Percentiles rank a stretch among this genome's conserved stretches.
Conservation (phyloP, 2,888 invertebrate genomes). For the Amiota communis region DNA sequence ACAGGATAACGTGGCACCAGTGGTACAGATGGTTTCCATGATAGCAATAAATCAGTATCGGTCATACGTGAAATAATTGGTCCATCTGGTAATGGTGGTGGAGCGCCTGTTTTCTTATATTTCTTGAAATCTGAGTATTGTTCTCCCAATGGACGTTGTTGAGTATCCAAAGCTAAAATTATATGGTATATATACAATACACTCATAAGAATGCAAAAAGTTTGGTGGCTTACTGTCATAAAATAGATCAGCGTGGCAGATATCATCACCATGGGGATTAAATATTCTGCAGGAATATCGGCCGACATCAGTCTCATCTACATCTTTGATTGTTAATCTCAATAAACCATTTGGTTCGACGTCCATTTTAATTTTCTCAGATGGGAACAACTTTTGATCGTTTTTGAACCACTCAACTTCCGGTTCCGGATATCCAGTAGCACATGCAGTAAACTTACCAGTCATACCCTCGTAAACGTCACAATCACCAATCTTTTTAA, state of each 20-base stretch:
- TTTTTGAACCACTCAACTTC: slow-evolving; percentile 91
- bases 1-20: slow-evolving; percentile 90
- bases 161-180: slow-evolving; percentile 77
- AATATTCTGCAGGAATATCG: slow-evolving; percentile 87
- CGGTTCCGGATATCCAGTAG: slow-evolving; percentile 89
- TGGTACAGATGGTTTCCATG: slow-evolving; percentile 95
- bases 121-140: slow-evolving; percentile 89
- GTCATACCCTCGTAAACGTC: slow-evolving; percentile 91
- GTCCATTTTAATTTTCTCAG: slow-evolving; percentile 87
- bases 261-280: slow-evolving; percentile 89
- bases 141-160: slow-evolving; percentile 81
- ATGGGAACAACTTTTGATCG: slow-evolving; percentile 84
- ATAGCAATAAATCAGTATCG: slow-evolving; percentile 88
- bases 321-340: slow-evolving; percentile 84
- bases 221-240: slow-evolving; percentile 80
- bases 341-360: slow-evolving; percentile 82
- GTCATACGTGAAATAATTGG: slow-evolving; percentile 96
- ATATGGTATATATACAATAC: neutral
- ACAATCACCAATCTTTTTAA: slow-evolving; percentile 91
- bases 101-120: slow-evolving; percentile 86
- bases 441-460: slow-evolving; percentile 94
- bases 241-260: slow-evolving; percentile 84
- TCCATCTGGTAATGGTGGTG: slow-evolving; percentile 89
- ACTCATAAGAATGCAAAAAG: neutral
- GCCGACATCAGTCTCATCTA: slow-evolving; percentile 87